phyloP scores from a whole-genome alignment of 2,113 vertebrate species.

The Corapipo altera region DNA sequence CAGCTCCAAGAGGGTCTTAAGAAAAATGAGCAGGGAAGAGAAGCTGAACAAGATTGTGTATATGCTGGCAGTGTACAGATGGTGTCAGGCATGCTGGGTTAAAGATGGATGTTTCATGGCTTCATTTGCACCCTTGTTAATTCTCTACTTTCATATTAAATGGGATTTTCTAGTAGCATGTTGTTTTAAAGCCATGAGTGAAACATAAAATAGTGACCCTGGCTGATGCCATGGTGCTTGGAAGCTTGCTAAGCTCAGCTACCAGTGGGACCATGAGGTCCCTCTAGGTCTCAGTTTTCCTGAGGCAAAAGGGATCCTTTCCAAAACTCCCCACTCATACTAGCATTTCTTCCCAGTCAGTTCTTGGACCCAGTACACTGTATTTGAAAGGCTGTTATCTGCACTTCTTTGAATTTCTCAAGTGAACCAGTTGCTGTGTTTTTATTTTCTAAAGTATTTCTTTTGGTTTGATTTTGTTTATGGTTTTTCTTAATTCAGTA shows the following conservation, averaged over 20 bases:
- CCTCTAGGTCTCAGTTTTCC: neutral
- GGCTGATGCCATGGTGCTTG: neutral
- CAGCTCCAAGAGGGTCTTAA: neutral
- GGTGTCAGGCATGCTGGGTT: neutral
- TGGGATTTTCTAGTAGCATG: neutral
- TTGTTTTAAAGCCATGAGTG: neutral
- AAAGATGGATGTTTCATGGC: neutral
- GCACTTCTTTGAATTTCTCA: neutral
- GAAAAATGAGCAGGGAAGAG: neutral
- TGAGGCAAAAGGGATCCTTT: neutral
- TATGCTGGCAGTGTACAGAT: neutral
- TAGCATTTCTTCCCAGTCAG: neutral
- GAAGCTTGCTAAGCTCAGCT: neutral
- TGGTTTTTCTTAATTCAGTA: neutral
- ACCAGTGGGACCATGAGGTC: neutral
- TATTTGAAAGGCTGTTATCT: neutral
- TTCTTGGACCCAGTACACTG: neutral
- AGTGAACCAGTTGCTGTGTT: neutral
- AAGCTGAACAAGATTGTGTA: neutral
- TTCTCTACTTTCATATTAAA: neutral
- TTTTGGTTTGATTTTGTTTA: neutral
- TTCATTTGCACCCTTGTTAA: neutral
- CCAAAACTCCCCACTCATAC: neutral
- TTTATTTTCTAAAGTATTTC: neutral
- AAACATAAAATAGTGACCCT: neutral